Base-by-base conservation (phyloP, 2,888 invertebrate genomes). In the Meghimatium bilineatum region DNA sequence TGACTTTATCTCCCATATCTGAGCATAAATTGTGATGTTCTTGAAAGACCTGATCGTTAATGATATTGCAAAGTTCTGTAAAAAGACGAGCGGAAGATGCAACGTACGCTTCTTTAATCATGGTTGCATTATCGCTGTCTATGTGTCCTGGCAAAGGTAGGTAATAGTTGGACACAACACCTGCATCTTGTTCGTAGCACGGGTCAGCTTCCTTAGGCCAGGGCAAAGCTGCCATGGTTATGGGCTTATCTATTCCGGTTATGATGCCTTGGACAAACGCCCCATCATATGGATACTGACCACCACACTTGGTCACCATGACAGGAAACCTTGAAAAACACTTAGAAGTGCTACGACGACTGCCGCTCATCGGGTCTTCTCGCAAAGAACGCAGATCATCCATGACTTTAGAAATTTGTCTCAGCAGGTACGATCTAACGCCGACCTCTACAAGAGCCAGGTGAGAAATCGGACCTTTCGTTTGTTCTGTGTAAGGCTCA, bases 231-330 rank as follows among this genome's bases (percentile, higher is more conserved):
- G 84, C 83, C 86, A 86, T 81, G 17, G 44, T 78, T 29, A 87
- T 78, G n/a, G 82, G 82, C 12, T 80, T 85, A 20, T 80, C 83
- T 12, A 84, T 80, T 29, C 85, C 72, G 0, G 85, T 84, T 38
- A 88, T 77, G 44, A 83, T 80, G 17, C 88, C 88, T 84, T 85
- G 84, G n/a, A 88, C 85, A 69, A 86, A 88, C 34, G 88, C 87
- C 10, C 87, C 88, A 52, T 85, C 85, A 71, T 88, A 88, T 17
- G 85, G 85, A 80, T 86, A 87, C 81, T 86, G 85, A n/a, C 86
- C 85, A 32, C 88, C 88, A 77, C 88, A 87, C 80, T 88, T 88
- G 63, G 87, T 87, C 26, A 88, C 88, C 79, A 84, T 83, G 34
- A 86, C 80, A 0, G 84, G 84, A 38, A 82, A 76, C 29, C 87